Percentiles rank a stretch among this genome's conserved stretches.
Conservation (phyloP, 2,797 vertebrate genomes). For the Pristis pectinata region DNA sequence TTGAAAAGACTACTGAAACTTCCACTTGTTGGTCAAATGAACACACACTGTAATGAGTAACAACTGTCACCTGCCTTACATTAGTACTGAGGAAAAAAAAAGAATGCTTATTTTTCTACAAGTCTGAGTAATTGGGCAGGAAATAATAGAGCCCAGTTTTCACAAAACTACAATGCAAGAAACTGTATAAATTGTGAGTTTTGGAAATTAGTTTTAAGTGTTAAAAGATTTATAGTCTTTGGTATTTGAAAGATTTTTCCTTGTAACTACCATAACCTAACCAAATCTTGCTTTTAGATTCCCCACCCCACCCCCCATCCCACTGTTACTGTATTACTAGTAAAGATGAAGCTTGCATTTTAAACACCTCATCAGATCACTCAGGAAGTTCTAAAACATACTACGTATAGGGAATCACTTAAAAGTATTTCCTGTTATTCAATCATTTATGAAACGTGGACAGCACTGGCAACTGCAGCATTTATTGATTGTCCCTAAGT, state of each 20-base stretch:
- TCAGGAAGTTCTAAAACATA: not conserved
- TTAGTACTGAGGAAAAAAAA: not conserved
- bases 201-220: not conserved
- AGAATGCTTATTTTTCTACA: not conserved
- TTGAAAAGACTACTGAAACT: not conserved
- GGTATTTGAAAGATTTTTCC: not conserved
- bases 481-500: too few species aligned
- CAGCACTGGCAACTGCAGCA: too few species aligned
- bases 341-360: not conserved
- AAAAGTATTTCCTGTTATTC: not conserved
- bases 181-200: not conserved
- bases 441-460: too few species aligned
- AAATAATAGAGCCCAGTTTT: not conserved
- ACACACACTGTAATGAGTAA: not conserved
- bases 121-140: not conserved
- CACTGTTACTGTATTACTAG: not conserved
- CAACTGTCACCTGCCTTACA: not conserved
- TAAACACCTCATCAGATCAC: not conserved
- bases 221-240: not conserved
- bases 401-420: not conserved
- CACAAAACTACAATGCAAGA: not conserved
- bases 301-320: not conserved
- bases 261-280: not conserved
- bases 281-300: not conserved
- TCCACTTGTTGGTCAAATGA: not conserved